These are phyloP conservation scores for Gephyroberyx darwinii DNA, from an alignment of 2,797 vertebrate genomes.

Conservation along the genomic window DNA sequence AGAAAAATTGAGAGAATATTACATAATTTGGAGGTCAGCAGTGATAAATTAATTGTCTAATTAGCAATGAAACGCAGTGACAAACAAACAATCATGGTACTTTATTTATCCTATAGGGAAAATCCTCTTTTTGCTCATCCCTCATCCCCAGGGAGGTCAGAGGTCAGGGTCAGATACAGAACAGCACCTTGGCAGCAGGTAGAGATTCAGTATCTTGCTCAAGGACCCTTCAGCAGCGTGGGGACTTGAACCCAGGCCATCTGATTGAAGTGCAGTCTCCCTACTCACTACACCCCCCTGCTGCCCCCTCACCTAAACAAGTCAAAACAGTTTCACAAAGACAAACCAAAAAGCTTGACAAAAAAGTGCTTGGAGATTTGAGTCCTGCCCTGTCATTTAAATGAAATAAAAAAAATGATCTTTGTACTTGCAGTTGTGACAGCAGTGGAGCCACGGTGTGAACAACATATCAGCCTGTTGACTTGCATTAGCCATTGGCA, in stretches of 20 bases:
- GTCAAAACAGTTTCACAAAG: no score
- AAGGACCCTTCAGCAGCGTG: neutral
- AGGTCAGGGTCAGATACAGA: neutral
- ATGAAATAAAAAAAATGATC: no score
- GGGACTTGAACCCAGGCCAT: neutral
- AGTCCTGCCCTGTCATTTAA: no score
- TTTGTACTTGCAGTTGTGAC: no score
- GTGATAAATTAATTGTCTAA: no score
- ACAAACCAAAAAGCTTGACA: no score
- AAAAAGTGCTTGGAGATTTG: no score
- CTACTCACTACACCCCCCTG: neutral
- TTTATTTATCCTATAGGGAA: constrained; percentile 4
- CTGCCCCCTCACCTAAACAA: neutral
- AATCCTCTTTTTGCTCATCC: neutral
- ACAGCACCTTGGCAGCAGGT: neutral
- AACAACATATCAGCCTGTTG: neutral
- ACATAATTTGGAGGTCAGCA: no score
- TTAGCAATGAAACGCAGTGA: no score
- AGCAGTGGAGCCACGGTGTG: neutral
- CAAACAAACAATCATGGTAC: no score
- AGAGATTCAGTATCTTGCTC: no score
- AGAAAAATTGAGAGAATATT: no score
- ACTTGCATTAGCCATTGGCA: neutral
- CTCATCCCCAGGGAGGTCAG: neutral
- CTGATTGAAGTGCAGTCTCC: neutral